Percentiles rank a stretch among this genome's conserved stretches.
Evolutionary conservation across 2,797 vertebrate genomes (phyloP).

Genomic region (Gymnodraco acuticeps): DNA sequence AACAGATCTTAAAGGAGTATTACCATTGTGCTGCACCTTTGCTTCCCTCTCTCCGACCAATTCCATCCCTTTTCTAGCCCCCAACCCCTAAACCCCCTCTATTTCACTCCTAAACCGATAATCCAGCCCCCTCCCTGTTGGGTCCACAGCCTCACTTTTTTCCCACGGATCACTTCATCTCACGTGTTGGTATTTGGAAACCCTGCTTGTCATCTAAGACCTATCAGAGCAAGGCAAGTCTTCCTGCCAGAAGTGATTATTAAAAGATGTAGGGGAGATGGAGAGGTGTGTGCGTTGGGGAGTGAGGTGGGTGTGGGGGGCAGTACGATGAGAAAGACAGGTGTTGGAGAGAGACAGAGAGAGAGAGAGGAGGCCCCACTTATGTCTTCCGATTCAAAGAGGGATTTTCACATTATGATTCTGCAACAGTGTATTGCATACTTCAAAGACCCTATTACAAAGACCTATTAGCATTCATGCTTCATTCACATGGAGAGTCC

Average conservation of each 20-base stretch:
- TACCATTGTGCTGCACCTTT: conserved; percentile 32
- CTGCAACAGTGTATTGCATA: conserved; percentile 84
- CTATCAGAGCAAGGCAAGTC: conserved; percentile 75
- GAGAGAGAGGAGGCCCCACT: conserved; percentile 25
- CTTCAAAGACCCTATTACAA: conserved; percentile 87
- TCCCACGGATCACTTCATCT: conserved; percentile 80
- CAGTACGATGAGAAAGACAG: conserved; percentile 41
- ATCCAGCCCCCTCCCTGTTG: conserved; percentile 66
- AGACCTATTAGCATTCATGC: conserved; percentile 86
- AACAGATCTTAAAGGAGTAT: neutral
- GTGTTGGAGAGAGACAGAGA: conserved; percentile 28
- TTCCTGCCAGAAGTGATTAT: conserved; percentile 79
- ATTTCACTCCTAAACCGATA: conserved; percentile 74
- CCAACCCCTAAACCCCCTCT: conserved; percentile 36
- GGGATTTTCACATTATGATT: conserved; percentile 86
- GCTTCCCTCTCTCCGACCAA: conserved; percentile 26
- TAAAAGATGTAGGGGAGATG: conserved; percentile 71
- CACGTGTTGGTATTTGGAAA: conserved; percentile 76
- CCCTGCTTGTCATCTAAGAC: conserved; percentile 76
- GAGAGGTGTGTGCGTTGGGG: conserved; percentile 25
- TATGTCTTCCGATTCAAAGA: conserved; percentile 81
- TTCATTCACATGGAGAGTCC: conserved; percentile 82
- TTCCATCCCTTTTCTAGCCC: conserved; percentile 3
- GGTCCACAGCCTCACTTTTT: conserved; percentile 68
- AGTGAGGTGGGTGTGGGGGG: neutral